These are phyloP conservation scores for Ariolimax columbianus DNA, from an alignment of 2,888 invertebrate species.

Conservation along the genomic window DNA sequence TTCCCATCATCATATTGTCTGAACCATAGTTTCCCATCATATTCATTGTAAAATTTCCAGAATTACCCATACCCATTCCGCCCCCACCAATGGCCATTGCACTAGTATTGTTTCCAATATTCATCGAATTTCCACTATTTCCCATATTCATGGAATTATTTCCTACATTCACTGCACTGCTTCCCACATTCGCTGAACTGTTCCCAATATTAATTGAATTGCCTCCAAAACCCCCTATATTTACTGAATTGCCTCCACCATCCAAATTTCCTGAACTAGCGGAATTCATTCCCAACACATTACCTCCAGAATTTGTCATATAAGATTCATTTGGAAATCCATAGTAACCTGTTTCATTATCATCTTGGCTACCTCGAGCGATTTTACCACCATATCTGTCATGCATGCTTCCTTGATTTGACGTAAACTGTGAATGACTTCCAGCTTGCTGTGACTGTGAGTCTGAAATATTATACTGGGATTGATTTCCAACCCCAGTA, in stretches of 20 bases:
- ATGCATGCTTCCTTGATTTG: conserved; percentile 1
- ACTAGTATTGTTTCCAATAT: not conserved
- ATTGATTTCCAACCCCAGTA: not conserved
- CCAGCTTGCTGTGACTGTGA: not conserved
- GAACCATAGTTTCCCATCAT: not conserved
- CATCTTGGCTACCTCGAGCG: not conserved
- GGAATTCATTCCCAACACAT: not conserved
- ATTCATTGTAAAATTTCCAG: not conserved
- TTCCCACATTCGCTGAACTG: not conserved
- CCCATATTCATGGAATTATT: not conserved
- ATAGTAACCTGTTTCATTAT: conserved; percentile 21
- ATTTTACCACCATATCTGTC: conserved; percentile 8
- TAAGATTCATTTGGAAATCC: conserved; percentile 32
- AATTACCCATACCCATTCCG: not conserved
- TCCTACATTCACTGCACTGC: not conserved
- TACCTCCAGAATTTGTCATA: conserved; percentile 24
- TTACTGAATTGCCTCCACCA: not conserved
- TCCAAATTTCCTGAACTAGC: not conserved
- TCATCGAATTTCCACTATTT: not conserved
- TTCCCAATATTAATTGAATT: not conserved
- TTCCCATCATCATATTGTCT: not conserved
- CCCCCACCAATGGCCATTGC: too few species aligned
- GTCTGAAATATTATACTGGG: not conserved
- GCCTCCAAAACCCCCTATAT: not conserved
- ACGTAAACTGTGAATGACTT: conserved; percentile 7